Conservation (phyloP, 1,140 invertebrate species). For the Lepidurus arcticus region DNA sequence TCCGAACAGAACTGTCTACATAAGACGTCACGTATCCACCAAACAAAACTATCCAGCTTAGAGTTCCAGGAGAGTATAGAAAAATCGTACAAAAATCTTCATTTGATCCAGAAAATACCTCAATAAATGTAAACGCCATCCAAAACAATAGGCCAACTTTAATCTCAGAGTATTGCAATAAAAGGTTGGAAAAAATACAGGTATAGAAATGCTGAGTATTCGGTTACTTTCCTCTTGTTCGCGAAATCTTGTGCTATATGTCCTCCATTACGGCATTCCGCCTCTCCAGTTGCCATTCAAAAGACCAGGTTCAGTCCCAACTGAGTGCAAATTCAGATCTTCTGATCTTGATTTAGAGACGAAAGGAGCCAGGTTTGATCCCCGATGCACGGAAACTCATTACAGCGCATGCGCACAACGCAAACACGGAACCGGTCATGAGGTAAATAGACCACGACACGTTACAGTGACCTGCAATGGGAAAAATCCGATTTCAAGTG, state of each 20-base stretch:
- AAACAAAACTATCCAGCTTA: conserved; percentile 13
- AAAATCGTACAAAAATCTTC: neutral
- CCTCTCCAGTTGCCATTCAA: neutral
- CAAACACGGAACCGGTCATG: conserved; percentile 49
- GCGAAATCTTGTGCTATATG: too few species aligned
- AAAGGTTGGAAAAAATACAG: neutral
- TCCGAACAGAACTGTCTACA: neutral
- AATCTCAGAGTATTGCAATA: neutral
- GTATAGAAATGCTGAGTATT: too few species aligned
- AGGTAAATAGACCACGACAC: conserved; percentile 60
- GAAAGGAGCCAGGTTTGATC: conserved; percentile 47
- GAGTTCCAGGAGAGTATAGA: neutral
- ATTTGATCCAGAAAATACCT: neutral
- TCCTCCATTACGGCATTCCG: neutral
- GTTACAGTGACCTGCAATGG: conserved; percentile 52
- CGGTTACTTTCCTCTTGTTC: too few species aligned
- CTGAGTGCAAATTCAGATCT: neutral
- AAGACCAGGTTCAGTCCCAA: neutral
- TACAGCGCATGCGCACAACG: conserved; percentile 54
- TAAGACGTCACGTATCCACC: neutral
- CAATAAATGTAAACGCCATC: neutral
- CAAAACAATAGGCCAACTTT: neutral
- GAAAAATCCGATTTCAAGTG: conserved; percentile 41
- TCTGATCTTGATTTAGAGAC: conserved; percentile 42
- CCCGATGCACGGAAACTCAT: conserved; percentile 55